Conservation (phyloP, 2,113 vertebrate genomes). For the Trematomus loennbergii region DNA sequence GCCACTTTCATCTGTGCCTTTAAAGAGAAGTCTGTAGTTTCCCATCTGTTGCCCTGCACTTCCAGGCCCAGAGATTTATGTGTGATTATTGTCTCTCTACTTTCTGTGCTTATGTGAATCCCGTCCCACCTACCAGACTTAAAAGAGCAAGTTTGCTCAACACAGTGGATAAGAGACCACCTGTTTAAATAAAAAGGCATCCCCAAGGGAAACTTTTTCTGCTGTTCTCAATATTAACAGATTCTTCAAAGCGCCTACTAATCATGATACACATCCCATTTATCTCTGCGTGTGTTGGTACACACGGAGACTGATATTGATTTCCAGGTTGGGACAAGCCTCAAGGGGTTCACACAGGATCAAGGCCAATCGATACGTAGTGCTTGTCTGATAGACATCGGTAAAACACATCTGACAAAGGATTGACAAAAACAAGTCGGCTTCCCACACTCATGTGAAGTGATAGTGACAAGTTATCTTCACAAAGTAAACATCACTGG, state of each 20-base stretch:
- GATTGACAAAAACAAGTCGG: background rate
- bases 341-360: slow-evolving; percentile 42
- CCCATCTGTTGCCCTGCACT: slow-evolving; percentile 35
- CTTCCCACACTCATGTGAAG: background rate
- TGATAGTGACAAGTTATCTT: background rate
- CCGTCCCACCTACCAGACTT: slow-evolving; percentile 13
- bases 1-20: slow-evolving; percentile 38
- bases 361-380: slow-evolving; percentile 58
- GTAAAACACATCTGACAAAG: slow-evolving; percentile 17
- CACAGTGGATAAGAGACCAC: slow-evolving; percentile 40
- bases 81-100: slow-evolving; percentile 31
- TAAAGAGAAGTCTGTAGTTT: slow-evolving; percentile 28
- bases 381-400: slow-evolving; percentile 22
- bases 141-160: slow-evolving; percentile 35
- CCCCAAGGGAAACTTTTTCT: background rate
- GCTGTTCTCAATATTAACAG: slow-evolving; percentile 18
- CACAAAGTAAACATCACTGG: background rate
- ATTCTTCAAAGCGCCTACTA: slow-evolving; percentile 47
- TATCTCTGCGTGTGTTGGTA: slow-evolving; percentile 35
- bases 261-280: slow-evolving; percentile 40
- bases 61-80: slow-evolving; percentile 27
- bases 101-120: slow-evolving; percentile 38
- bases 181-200: slow-evolving; percentile 54
- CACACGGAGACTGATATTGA: slow-evolving; percentile 36
- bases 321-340: slow-evolving; percentile 39